Evolutionary conservation across 2,888 invertebrate species (phyloP).

Genomic region (Eilema caniola): DNA sequence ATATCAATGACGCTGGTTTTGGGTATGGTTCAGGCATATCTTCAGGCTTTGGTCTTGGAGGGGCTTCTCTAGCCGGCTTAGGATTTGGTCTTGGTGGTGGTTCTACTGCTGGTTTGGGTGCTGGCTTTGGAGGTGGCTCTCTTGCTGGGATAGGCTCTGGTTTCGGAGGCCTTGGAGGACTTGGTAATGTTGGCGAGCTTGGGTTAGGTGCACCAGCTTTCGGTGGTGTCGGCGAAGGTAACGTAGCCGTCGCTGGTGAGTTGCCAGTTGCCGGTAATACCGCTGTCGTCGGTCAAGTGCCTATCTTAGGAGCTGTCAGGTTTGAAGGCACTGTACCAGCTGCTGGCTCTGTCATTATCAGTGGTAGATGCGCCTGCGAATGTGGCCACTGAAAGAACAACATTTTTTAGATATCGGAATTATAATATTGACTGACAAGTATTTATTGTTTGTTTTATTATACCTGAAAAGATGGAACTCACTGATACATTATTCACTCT

Average conservation of each 20-base stretch:
- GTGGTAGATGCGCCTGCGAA: neutral
- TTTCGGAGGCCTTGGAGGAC: neutral
- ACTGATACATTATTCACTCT: no score
- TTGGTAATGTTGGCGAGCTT: neutral
- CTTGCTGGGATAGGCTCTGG: neutral
- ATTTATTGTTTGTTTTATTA: neutral
- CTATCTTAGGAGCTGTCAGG: conserved; percentile 57
- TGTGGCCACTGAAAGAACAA: neutral
- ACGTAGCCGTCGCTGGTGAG: conserved; percentile 52
- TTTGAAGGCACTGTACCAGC: conserved; percentile 24
- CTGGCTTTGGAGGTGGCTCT: neutral
- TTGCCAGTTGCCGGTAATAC: conserved; percentile 54
- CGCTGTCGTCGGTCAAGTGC: conserved; percentile 37
- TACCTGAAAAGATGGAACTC: no score
- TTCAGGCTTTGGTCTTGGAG: neutral
- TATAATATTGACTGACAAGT: neutral
- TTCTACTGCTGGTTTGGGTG: neutral
- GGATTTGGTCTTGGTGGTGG: neutral
- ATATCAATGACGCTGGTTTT: neutral
- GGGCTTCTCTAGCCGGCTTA: neutral
- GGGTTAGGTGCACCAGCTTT: conserved; percentile 4
- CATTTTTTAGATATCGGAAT: neutral
- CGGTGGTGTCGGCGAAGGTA: conserved; percentile 36
- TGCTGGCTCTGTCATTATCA: conserved; percentile 23
- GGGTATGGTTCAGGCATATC: neutral